A percentile compares a stretch with the other conserved stretches of the same genome.
These are phyloP conservation scores for Oncorhynchus gorbuscha DNA, from an alignment of 2,113 vertebrate genomes.

Conservation along the genomic window DNA sequence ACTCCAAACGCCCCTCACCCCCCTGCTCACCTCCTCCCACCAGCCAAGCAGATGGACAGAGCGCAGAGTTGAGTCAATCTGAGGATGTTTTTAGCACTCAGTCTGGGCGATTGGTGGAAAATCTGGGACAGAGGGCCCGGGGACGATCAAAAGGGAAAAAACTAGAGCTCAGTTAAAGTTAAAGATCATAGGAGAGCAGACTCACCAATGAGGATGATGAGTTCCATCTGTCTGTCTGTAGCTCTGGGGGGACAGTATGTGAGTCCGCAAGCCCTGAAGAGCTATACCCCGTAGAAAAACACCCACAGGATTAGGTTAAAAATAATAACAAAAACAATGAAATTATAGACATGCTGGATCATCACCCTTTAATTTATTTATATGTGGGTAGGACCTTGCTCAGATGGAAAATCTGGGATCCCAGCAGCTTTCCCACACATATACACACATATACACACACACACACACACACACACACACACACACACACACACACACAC, in stretches of 20 bases:
- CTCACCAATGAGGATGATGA: slow-evolving; percentile 14
- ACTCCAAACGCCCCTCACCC: background rate
- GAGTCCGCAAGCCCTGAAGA: slow-evolving; percentile 1
- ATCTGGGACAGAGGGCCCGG: background rate
- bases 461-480: too few relatives aligned
- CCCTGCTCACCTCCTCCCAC: background rate
- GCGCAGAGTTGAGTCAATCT: background rate
- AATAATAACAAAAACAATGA: slow-evolving; percentile 3
- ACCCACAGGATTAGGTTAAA: background rate
- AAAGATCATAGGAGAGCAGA: background rate
- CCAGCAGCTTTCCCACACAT: slow-evolving; percentile 9
- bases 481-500: too few relatives aligned
- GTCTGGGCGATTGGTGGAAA: background rate
- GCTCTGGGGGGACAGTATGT: background rate
- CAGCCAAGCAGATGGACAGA: background rate
- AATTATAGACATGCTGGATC: slow-evolving; percentile 16
- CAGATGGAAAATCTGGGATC: slow-evolving; percentile 23
- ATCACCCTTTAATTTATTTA: slow-evolving; percentile 28
- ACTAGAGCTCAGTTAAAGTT: background rate
- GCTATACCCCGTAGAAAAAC: background rate
- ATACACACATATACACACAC: too few relatives aligned
- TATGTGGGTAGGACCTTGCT: slow-evolving; percentile 2
- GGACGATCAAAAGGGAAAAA: slow-evolving; percentile 4
- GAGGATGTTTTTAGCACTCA: background rate
- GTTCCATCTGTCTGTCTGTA: background rate